phyloP scores from a whole-genome alignment of 2,797 vertebrate genomes.

The Acridotheres tristis region DNA sequence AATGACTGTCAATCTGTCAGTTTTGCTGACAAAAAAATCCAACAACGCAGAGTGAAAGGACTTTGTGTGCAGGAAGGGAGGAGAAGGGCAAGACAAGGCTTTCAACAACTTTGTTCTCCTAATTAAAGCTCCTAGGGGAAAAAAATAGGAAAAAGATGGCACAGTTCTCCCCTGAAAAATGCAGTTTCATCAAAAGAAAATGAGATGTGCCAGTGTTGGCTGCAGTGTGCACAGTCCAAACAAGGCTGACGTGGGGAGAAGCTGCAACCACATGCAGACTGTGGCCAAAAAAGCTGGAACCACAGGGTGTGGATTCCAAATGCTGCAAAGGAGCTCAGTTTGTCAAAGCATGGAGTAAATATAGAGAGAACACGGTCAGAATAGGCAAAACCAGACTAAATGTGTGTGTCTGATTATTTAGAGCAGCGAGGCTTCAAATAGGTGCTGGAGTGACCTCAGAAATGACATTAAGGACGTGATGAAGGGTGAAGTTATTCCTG shows the following conservation, averaged over 20 bases:
- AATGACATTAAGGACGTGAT: rapidly evolving
- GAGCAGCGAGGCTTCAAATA: neutral
- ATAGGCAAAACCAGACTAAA: neutral
- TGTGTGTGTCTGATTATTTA: neutral
- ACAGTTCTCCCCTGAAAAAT: neutral
- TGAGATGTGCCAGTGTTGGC: neutral
- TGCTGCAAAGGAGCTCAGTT: neutral
- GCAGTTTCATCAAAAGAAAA: neutral
- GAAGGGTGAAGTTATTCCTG: neutral
- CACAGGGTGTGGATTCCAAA: neutral
- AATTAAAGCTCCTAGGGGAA: neutral
- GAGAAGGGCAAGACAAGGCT: neutral
- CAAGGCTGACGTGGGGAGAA: neutral
- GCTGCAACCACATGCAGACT: neutral
- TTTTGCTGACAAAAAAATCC: neutral
- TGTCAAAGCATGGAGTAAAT: neutral
- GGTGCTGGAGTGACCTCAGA: neutral
- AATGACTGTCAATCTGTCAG: conserved; percentile 20
- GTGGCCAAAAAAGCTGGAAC: neutral
- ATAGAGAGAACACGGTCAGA: neutral
- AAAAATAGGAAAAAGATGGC: neutral
- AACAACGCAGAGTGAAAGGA: neutral
- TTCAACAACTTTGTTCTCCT: neutral
- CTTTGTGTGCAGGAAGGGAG: neutral
- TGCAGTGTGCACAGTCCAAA: neutral